Evolutionary conservation across 2,888 invertebrate genomes (phyloP).

Genomic region (Tenthredo livida): DNA sequence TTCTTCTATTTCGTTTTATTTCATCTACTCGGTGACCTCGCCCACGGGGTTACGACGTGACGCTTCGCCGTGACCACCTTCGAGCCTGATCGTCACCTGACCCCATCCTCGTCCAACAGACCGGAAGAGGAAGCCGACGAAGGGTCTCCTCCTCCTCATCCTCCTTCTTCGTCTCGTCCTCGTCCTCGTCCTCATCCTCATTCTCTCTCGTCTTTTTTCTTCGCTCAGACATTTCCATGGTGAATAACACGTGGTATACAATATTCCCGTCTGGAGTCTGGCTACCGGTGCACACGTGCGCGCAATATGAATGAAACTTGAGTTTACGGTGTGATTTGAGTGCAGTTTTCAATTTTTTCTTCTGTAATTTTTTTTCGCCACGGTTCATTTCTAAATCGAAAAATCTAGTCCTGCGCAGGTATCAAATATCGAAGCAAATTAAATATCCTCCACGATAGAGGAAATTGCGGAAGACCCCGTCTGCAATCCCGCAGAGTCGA

Average conservation of each 20-base stretch:
- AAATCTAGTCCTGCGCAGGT: background rate
- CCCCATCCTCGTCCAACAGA: conserved; percentile 9
- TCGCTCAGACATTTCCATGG: background rate
- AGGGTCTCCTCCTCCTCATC: background rate
- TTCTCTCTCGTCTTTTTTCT: background rate
- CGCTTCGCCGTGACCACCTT: background rate
- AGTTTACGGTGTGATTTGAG: background rate
- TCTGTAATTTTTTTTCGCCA: background rate
- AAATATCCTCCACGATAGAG: background rate
- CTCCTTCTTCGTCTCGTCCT: background rate
- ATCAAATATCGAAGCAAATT: background rate
- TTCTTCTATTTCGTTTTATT: background rate
- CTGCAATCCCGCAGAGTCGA: too few relatives aligned
- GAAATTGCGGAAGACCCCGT: too few relatives aligned
- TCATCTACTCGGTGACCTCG: background rate
- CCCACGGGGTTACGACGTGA: background rate
- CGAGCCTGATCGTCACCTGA: conserved; percentile 31
- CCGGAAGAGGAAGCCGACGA: conserved; percentile 50
- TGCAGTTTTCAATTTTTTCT: background rate
- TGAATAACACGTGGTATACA: conserved; percentile 27
- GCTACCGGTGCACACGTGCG: conserved; percentile 41
- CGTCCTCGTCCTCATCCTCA: background rate
- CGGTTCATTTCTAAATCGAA: background rate
- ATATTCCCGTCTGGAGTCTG: conserved; percentile 16
- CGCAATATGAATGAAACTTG: conserved; percentile 38